These are phyloP conservation scores for Trichomalopsis sarcophagae DNA, from an alignment of 1,140 invertebrate genomes.

Conservation along the genomic window DNA sequence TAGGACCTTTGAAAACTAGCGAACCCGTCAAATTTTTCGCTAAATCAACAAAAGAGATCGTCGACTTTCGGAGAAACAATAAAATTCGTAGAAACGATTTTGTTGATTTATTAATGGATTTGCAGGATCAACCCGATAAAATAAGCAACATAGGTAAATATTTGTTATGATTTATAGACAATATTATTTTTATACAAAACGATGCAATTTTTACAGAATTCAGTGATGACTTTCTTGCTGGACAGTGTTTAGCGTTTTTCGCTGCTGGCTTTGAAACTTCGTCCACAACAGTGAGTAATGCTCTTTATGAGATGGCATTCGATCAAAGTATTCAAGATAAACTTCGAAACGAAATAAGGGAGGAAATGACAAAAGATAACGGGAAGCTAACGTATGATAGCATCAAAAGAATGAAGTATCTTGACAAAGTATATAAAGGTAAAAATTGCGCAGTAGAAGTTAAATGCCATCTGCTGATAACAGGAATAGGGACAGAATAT, in stretches of 20 bases:
- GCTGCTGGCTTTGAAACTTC: conserved; percentile 78
- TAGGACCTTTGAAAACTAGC: conserved; percentile 30
- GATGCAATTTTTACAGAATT: conserved; percentile 54
- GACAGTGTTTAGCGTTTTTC: conserved; percentile 70
- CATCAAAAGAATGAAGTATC: conserved; percentile 61
- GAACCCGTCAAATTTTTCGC: conserved; percentile 73
- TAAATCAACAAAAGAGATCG: conserved; percentile 66
- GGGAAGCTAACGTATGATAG: conserved; percentile 60
- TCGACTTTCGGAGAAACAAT: conserved; percentile 70
- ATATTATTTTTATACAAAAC: too few species aligned
- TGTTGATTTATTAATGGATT: conserved; percentile 74
- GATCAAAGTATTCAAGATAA: conserved; percentile 74
- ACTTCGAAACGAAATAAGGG: conserved; percentile 72
- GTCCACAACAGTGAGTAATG: conserved; percentile 72
- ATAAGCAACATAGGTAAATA: not conserved
- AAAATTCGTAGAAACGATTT: conserved; percentile 74
- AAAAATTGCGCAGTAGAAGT: not conserved
- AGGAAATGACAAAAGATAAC: conserved; percentile 56
- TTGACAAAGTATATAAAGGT: conserved; percentile 63
- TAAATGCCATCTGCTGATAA: too few species aligned
- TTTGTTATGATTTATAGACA: too few species aligned
- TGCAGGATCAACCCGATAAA: conserved; percentile 69
- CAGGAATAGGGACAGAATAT: too few species aligned
- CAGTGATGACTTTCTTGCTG: conserved; percentile 60
- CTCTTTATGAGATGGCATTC: conserved; percentile 71